Evolutionary conservation across 1,140 invertebrate genomes (phyloP).

Genomic region (Trinorchestia longiramus): DNA sequence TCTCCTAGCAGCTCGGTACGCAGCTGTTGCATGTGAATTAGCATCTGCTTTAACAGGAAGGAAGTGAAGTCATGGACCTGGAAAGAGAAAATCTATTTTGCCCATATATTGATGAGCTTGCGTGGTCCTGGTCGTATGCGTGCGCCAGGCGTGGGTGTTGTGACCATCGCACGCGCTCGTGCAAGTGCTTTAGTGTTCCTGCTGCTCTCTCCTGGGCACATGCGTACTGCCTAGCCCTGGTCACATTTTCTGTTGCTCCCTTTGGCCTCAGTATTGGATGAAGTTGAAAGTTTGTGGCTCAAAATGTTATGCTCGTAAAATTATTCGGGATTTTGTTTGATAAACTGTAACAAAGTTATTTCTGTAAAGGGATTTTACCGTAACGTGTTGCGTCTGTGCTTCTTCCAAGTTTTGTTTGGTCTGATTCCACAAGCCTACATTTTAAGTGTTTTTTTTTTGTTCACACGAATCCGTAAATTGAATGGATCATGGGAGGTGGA

Average conservation of each 20-base stretch:
- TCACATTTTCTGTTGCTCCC: background rate
- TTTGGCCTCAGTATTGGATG: background rate
- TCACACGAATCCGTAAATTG: background rate
- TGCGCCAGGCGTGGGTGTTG: background rate
- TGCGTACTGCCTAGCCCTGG: background rate
- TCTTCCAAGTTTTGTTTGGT: background rate
- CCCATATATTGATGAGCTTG: background rate
- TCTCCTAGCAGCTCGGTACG: background rate
- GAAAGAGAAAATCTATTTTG: background rate
- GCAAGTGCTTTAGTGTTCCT: background rate
- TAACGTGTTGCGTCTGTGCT: background rate
- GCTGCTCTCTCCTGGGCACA: constrained; percentile 44
- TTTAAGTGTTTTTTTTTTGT: background rate
- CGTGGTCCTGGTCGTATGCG: background rate
- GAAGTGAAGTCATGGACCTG: background rate
- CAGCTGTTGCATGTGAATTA: background rate
- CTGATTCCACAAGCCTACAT: background rate
- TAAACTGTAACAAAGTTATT: too few relatives aligned
- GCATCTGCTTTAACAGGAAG: background rate
- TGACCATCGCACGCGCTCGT: background rate
- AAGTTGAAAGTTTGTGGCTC: background rate
- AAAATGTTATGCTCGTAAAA: background rate
- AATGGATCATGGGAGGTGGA: constrained; percentile 12
- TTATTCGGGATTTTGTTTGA: background rate
- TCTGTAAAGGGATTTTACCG: background rate